A percentile compares a stretch with the other conserved stretches of the same genome.
Conservation (phyloP, 1,140 invertebrate species). For the Cydia splendana region DNA sequence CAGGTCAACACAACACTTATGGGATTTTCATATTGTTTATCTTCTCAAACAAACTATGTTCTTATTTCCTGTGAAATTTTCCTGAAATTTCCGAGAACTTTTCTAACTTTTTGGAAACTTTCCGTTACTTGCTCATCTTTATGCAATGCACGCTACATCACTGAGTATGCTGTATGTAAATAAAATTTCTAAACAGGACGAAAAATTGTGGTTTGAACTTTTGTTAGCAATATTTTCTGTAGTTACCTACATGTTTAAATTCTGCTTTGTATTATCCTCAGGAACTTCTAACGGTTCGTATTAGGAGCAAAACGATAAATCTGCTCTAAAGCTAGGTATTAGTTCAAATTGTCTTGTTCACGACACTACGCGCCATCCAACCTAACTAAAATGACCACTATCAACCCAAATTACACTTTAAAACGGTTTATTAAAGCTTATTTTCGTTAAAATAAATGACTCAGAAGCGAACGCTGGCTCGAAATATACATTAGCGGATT, state of each 20-base stretch:
- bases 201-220: neutral
- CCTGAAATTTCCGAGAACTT: too few species aligned
- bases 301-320: slow-evolving; percentile 51
- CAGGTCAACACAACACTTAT: too few species aligned
- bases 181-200: neutral
- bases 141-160: too few species aligned
- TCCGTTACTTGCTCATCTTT: too few species aligned
- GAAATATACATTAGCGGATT: slow-evolving; percentile 41
- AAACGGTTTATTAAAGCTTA: slow-evolving; percentile 10
- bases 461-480: neutral
- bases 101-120: too few species aligned
- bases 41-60: too few species aligned
- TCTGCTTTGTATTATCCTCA: neutral
- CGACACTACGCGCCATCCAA: slow-evolving; percentile 4
- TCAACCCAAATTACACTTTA: neutral
- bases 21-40: too few species aligned
- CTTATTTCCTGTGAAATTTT: too few species aligned
- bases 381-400: neutral
- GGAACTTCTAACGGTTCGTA: slow-evolving; percentile 20
- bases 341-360: slow-evolving; percentile 53
- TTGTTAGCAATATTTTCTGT: neutral
- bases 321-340: slow-evolving; percentile 64
- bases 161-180: too few species aligned
- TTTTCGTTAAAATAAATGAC: neutral
- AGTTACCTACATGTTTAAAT: slow-evolving; percentile 8